Percentiles rank a stretch among this genome's conserved stretches.
phyloP scores from a whole-genome alignment of 2,113 vertebrate species.

The Callionymus lyra region DNA sequence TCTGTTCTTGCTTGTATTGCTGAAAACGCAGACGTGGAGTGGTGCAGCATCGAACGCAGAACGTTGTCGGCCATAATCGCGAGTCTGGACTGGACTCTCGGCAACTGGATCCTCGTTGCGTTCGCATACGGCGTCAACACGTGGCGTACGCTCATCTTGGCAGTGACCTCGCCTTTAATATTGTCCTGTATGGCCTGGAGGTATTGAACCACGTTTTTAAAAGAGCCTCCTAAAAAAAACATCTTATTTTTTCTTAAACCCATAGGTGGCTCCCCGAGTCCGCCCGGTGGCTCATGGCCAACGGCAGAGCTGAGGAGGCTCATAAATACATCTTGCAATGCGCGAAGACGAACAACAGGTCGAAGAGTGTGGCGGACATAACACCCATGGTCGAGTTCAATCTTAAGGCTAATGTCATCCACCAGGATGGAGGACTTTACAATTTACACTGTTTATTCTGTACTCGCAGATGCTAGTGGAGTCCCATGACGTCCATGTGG shows the following conservation, averaged over 20 bases:
- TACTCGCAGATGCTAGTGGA: conserved; percentile 50
- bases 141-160: conserved; percentile 62
- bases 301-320: conserved; percentile 65
- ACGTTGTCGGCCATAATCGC: conserved; percentile 56
- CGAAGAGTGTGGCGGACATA: conserved; percentile 45
- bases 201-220: conserved; percentile 35
- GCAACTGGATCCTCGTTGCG: conserved; percentile 50
- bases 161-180: conserved; percentile 51
- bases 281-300: conserved; percentile 80
- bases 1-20: no score
- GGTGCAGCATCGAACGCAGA: conserved; percentile 59
- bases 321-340: conserved; percentile 71
- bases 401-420: no score
- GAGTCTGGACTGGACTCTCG: conserved; percentile 61
- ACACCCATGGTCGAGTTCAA: conserved; percentile 56
- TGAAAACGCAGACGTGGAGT: conserved; percentile 58
- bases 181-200: conserved; percentile 55
- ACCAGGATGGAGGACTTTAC: no score
- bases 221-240: background rate
- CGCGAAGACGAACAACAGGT: conserved; percentile 69
- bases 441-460: background rate
- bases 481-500: conserved; percentile 12
- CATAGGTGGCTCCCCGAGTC: conserved; percentile 88
- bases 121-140: conserved; percentile 53
- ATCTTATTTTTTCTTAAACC: conserved; percentile 1